A percentile compares a stretch with the other conserved stretches of the same genome.
phyloP scores from a whole-genome alignment of 1,140 invertebrate genomes.

The Zeugodacus cucurbitae region DNA sequence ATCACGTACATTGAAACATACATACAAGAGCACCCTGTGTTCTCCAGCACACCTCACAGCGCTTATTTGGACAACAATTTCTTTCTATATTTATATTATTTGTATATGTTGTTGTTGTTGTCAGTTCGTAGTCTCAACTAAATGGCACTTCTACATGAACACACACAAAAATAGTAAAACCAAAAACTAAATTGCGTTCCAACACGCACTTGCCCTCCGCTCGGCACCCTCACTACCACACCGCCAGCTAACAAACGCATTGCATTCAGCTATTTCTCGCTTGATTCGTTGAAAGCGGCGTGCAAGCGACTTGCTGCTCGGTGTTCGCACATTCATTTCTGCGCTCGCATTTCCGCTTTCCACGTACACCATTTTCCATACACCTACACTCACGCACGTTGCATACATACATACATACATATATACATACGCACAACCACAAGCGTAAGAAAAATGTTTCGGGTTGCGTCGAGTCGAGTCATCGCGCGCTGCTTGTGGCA shows the following conservation, averaged over 20 bases:
- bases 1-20: background rate
- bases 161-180: background rate
- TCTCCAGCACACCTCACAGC: background rate
- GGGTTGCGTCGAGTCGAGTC: background rate
- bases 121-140: background rate
- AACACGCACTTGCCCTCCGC: background rate
- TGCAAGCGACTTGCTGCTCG: background rate
- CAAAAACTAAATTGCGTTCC: background rate
- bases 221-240: background rate
- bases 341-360: slow-evolving; percentile 29
- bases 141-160: background rate
- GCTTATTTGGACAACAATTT: background rate
- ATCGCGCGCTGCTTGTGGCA: background rate
- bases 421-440: background rate
- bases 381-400: background rate
- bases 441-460: background rate
- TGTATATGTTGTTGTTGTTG: background rate
- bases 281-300: slow-evolving; percentile 8
- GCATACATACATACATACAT: background rate
- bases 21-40: background rate
- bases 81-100: background rate
- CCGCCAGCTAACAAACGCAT: background rate
- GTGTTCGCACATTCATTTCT: background rate
- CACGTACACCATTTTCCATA: background rate
- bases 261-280: slow-evolving; percentile 9